phyloP scores from a whole-genome alignment of 2,888 invertebrate species.

The Amblyjoppa fuscipennis region DNA sequence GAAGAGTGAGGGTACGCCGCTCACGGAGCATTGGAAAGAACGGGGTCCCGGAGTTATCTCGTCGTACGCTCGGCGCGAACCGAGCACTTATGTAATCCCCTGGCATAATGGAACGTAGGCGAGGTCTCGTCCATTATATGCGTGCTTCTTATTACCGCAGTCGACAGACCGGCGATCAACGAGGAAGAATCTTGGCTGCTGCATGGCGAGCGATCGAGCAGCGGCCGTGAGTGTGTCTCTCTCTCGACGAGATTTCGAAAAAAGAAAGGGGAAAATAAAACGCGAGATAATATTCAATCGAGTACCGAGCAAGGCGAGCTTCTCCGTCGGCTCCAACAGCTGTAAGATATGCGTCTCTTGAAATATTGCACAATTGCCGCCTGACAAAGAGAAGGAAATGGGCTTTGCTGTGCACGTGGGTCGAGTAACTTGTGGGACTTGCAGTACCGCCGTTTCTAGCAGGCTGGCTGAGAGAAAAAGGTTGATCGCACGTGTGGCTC shows the following conservation, averaged over 20 bases:
- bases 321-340: constrained; percentile 23
- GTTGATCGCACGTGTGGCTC: constrained; percentile 4
- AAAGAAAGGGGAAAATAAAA: constrained; percentile 18
- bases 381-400: constrained; percentile 63
- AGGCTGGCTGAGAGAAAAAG: background rate
- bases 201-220: background rate
- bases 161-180: constrained; percentile 44
- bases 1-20: background rate
- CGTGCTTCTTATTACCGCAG: constrained; percentile 65
- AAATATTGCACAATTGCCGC: constrained; percentile 63
- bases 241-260: constrained; percentile 41
- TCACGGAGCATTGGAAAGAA: background rate
- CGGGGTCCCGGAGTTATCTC: constrained; percentile 6
- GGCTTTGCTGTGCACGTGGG: constrained; percentile 58
- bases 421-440: constrained; percentile 36
- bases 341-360: constrained; percentile 27
- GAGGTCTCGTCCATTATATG: constrained; percentile 74
- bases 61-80: constrained; percentile 15
- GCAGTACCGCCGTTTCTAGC: background rate
- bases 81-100: constrained; percentile 74
- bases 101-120: constrained; percentile 76
- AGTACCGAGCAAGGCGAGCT: constrained; percentile 19
- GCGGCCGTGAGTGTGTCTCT: background rate
- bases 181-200: constrained; percentile 41
- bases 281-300: constrained; percentile 58